Evolutionary conservation across 2,797 vertebrate species (phyloP), one percentile per base, ranked within the genome.

Genomic region (Ctenochaetus hawaiiensis): DNA sequence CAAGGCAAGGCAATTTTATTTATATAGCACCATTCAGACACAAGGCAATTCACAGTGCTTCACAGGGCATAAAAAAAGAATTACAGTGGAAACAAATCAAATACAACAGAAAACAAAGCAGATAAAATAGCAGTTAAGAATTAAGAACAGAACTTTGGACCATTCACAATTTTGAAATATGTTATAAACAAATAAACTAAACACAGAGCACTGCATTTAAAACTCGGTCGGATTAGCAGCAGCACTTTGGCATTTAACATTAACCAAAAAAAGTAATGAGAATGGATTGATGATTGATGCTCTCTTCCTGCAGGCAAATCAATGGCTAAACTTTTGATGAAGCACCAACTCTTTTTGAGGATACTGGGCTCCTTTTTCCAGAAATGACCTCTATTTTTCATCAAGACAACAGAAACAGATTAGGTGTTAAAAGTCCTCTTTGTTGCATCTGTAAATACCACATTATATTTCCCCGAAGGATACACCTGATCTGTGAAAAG

Each of bases 391-490:
- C 67, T 1, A 83, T 89, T 86, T 82, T 74, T 80, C 80, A 77
- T 82, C 47, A 48, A 76, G 85, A 82, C 87, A 78, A 75, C 70
- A 84, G 78, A 66, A 75, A 69, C 77, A 85, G 82, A 88, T 87
- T 75, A 84, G 62, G 69, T 59, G 20, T 78, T 73, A 76, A 77
- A 79, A 77, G 66, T 80, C 68, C 39, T 47, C 69, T 18, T 82
- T 81, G 85, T 77, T 86, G 71, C 70, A 82, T 90, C 75, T 85
- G 83, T 87, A 89, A 83, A 88, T 90, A 83, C 79, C 83, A 80
- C 71, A 65, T 89, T 84, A 85, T 82, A 88, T 84, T 88, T 89
- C 81, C 84, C 85, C 13, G 52, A 78, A 85, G 80, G 84, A 82
- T 67, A 57, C 78, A 61, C 56, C 77, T 78, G 88, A 77, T 73